These are phyloP conservation scores for Gulo gulo DNA, from an alignment of 2,113 vertebrate species.

Conservation along the genomic window DNA sequence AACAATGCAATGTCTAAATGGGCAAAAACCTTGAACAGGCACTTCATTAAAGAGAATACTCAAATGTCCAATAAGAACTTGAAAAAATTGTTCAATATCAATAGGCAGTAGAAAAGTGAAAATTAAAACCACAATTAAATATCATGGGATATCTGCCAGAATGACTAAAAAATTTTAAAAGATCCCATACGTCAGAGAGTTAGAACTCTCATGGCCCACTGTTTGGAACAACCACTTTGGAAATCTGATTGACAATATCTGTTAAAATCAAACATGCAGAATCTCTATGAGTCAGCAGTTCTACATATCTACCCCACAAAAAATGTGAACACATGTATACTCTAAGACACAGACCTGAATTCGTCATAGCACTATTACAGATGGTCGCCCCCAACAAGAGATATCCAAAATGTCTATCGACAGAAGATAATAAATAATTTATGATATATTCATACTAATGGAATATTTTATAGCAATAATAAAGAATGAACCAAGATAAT, in stretches of 20 bases:
- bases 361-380: neutral
- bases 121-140: neutral
- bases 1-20: neutral
- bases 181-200: neutral
- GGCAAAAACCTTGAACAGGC: neutral
- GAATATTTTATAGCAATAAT: neutral
- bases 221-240: neutral
- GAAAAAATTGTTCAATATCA: neutral
- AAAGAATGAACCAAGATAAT: neutral
- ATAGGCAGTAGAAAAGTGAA: neutral
- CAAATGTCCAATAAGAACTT: neutral
- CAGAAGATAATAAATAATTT: neutral
- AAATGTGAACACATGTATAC: neutral
- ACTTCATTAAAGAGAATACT: neutral
- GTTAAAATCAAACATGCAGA: neutral
- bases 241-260: neutral
- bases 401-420: neutral
- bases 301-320: neutral
- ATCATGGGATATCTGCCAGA: neutral
- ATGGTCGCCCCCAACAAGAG: neutral
- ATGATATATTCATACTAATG: neutral
- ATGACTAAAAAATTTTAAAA: neutral
- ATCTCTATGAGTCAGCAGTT: neutral
- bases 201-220: neutral
- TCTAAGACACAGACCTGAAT: neutral